Evolutionary conservation across 1,140 invertebrate genomes (phyloP), one percentile per base, ranked within the genome.

Genomic region (Apis florea): DNA sequence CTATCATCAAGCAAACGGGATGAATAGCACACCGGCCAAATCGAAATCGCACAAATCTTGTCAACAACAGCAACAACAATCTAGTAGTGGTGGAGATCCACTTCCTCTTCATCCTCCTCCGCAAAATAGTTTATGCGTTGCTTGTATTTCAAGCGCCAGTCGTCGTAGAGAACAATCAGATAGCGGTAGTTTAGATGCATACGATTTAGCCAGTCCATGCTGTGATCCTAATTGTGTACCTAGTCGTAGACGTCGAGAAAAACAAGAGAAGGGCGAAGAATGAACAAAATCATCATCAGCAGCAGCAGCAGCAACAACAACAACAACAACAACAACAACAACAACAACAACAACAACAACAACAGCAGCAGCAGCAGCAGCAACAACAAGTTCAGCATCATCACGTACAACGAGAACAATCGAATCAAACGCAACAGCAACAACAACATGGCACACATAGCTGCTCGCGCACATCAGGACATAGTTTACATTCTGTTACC

Each of bases 141-240:
- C 97, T 6, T 97, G 97, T 78, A 94, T 97, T 82, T 95, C 95
- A 26, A 94, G 94, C 56, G 95, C 95, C 6, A 85, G 82, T 21
- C 87, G 90, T 54, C 90, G 89, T 24, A 84, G 90, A 54, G 92
- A 93, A 11, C 88, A 89, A 11, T 90, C 94, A 91, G 97, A 97
- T 79, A 96, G 95, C 77, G 96, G 95, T 19, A 97, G 96, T 88
- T 92, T 97, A 54, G 97, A 97, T 90, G 97, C 97, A 12, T 97
- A 97, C 82, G 96, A 97, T 89, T 90, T 97, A 21, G 97, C 97
- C 3, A 97, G 96, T 92, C 96, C 97, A 1, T 97, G 97, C 87
- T 97, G 97, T 90, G 96, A 97, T 91, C 96, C 96, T 0, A 96
- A 97, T 84, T 97, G 97, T 88, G 96, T 97, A 26, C 97, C 97